These are phyloP conservation scores for Leptopilina boulardi DNA, from an alignment of 1,140 invertebrate species.

Conservation along the genomic window DNA sequence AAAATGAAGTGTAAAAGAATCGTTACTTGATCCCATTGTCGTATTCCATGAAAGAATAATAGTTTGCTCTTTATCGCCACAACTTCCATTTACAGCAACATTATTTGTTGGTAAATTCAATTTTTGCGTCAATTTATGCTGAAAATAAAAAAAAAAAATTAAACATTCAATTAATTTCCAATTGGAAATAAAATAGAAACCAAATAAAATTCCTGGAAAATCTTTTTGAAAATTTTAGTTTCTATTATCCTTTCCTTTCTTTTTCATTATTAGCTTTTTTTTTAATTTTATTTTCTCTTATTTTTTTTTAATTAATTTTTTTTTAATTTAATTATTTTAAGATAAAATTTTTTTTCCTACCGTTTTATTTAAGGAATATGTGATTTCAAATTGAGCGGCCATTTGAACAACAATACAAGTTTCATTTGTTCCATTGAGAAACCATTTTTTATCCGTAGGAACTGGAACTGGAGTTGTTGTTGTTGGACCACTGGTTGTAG, in stretches of 20 bases:
- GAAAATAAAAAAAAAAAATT: not conserved
- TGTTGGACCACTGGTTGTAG: slow-evolving; percentile 56
- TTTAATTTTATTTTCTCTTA: not conserved
- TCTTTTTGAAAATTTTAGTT: no score
- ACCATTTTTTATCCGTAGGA: slow-evolving; percentile 76
- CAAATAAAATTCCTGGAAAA: no score
- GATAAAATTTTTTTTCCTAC: slow-evolving; percentile 36
- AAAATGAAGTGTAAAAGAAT: slow-evolving; percentile 71
- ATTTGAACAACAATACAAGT: slow-evolving; percentile 80
- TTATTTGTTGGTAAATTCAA: not conserved
- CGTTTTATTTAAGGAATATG: slow-evolving; percentile 72
- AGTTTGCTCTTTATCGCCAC: slow-evolving; percentile 70
- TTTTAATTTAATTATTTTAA: not conserved
- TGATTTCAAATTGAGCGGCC: slow-evolving; percentile 80
- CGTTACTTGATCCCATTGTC: slow-evolving; percentile 45
- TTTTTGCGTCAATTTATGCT: not conserved
- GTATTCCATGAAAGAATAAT: slow-evolving; percentile 74
- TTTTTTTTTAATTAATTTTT: not conserved
- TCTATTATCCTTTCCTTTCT: no score
- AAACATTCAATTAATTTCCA: not conserved
- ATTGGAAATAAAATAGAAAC: no score
- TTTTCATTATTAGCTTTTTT: not conserved
- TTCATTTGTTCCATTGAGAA: slow-evolving; percentile 65
- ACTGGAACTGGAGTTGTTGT: slow-evolving; percentile 65
- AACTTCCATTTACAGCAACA: slow-evolving; percentile 69